Evolutionary conservation across 2,113 vertebrate genomes (phyloP).

Genomic region (Pseudonaja textilis): DNA sequence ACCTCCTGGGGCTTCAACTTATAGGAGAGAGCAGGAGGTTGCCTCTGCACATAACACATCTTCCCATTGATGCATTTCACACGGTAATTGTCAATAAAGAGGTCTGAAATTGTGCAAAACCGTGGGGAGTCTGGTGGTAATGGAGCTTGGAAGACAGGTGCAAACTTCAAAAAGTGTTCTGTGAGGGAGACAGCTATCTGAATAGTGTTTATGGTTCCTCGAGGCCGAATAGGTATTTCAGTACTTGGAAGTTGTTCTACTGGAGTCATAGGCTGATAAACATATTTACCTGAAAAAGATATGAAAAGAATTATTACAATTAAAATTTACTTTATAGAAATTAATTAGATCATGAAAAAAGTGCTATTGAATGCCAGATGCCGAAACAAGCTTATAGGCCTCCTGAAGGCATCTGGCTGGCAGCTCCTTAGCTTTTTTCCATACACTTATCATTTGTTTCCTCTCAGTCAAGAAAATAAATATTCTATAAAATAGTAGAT

Average conservation of each 20-base stretch:
- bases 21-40: constrained; percentile 66
- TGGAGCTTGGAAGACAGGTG: constrained; percentile 87
- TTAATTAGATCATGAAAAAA: neutral
- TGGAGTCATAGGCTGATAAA: constrained; percentile 97
- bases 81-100: constrained; percentile 94
- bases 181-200: constrained; percentile 89
- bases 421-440: neutral
- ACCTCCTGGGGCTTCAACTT: constrained; percentile 62
- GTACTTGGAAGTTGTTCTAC: constrained; percentile 95
- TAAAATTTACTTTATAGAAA: neutral
- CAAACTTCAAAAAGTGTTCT: constrained; percentile 89
- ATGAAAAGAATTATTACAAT: neutral
- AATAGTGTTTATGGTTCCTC: constrained; percentile 81
- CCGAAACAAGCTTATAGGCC: neutral
- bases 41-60: constrained; percentile 97
- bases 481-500: neutral
- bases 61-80: constrained; percentile 97
- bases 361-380: neutral
- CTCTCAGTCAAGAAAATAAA: neutral
- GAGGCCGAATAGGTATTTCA: constrained; percentile 75
- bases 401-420: neutral
- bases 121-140: constrained; percentile 85
- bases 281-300: constrained; percentile 84
- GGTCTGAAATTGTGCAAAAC: constrained; percentile 92
- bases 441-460: neutral